Conservation (phyloP, 2,113 vertebrate genomes). For the Copsychus sechellarum region DNA sequence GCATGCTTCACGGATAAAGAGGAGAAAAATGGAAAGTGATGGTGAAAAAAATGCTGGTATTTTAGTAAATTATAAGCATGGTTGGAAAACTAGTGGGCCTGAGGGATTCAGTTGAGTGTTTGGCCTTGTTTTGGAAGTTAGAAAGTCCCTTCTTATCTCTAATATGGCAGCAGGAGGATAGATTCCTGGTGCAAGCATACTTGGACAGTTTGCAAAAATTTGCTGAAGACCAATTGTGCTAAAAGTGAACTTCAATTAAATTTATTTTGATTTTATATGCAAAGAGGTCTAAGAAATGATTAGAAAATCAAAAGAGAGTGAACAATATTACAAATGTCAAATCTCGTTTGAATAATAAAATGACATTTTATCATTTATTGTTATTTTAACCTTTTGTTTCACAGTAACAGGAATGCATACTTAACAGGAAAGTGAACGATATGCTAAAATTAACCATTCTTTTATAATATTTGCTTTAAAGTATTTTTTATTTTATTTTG, state of each 20-base stretch:
- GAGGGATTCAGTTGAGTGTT: neutral
- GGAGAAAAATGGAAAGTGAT: neutral
- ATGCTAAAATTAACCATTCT: neutral
- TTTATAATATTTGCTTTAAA: neutral
- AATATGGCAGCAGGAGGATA: neutral
- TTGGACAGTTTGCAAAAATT: slow-evolving; percentile 18
- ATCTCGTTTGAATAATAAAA: neutral
- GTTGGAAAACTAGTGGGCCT: neutral
- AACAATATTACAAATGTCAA: neutral
- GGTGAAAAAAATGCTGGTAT: neutral
- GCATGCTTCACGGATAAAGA: neutral
- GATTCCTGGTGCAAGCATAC: neutral
- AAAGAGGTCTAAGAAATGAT: neutral
- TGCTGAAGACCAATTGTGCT: neutral
- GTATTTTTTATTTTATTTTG: neutral
- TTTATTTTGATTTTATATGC: neutral
- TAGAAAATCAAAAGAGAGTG: neutral
- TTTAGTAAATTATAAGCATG: neutral
- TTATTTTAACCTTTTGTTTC: neutral
- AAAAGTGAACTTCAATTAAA: neutral
- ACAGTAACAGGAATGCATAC: neutral
- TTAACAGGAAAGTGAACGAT: neutral
- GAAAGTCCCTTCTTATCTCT: neutral
- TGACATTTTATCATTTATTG: neutral
- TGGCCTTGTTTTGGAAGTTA: neutral